A percentile compares a stretch with the other conserved stretches of the same genome.
phyloP scores from a whole-genome alignment of 2,113 vertebrate genomes.

The Anthoscopus minutus region DNA sequence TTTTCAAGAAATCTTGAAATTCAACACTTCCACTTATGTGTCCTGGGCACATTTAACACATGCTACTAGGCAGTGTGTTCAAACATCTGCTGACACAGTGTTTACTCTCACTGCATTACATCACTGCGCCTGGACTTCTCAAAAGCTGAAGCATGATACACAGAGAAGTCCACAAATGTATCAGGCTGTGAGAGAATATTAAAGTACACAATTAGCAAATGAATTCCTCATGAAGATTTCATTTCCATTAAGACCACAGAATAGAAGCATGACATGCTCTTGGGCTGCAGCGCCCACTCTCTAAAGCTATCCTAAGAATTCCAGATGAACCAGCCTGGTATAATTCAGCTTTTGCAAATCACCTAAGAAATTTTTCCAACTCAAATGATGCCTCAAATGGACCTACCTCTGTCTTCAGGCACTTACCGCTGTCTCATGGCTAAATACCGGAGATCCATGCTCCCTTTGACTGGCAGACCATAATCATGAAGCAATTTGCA shows the following conservation, averaged over 20 bases:
- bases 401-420: not conserved
- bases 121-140: not conserved
- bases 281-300: not conserved
- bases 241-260: not conserved
- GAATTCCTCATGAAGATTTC: not conserved
- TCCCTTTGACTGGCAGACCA: constrained; percentile 78
- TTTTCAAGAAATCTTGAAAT: not conserved
- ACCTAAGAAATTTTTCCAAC: not conserved
- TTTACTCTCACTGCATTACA: not conserved
- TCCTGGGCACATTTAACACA: not conserved
- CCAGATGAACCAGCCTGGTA: not conserved
- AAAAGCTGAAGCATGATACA: not conserved
- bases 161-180: not conserved
- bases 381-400: not conserved
- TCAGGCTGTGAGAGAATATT: not conserved
- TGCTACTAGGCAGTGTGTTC: not conserved
- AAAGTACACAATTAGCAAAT: not conserved
- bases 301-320: not conserved
- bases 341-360: not conserved
- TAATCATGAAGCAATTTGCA: constrained; percentile 85
- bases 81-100: not conserved
- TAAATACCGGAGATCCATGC: constrained; percentile 86
- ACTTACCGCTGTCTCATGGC: constrained; percentile 82
- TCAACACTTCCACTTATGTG: not conserved
- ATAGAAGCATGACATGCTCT: not conserved